Percentiles rank a stretch among this genome's conserved stretches.
These are phyloP conservation scores for Drosophila limbata DNA, from an alignment of 2,888 invertebrate species.

Conservation along the genomic window DNA sequence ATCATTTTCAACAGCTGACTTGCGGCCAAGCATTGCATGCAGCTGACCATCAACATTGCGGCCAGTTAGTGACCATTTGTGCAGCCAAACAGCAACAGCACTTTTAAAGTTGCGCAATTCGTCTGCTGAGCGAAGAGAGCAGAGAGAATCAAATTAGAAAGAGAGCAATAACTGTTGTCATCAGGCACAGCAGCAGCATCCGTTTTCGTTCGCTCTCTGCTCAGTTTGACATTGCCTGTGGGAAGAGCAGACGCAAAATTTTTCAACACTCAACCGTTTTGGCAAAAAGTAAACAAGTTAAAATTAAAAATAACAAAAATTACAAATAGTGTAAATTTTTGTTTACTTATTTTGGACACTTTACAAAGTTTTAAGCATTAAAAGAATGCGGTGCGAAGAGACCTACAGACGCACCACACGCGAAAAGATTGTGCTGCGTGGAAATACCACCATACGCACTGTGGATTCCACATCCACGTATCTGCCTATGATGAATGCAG, in stretches of 20 bases:
- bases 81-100: conserved; percentile 56
- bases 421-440: conserved; percentile 85
- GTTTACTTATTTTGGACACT: conserved; percentile 20
- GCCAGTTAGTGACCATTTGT: conserved; percentile 67
- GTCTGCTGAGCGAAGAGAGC: conserved; percentile 39
- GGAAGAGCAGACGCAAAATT: conserved; percentile 53
- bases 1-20: conserved; percentile 43
- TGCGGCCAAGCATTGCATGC: conserved; percentile 26
- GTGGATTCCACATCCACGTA: conserved; percentile 85
- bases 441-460: conserved; percentile 85
- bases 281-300: conserved; percentile 61
- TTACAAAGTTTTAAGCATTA: conserved; percentile 20
- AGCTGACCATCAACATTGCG: conserved; percentile 47
- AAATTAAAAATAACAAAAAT: conserved; percentile 36
- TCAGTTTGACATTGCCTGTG: conserved; percentile 57
- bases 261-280: conserved; percentile 36
- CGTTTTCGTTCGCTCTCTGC: conserved; percentile 42
- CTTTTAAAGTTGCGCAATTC: conserved; percentile 65
- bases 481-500: conserved; percentile 80
- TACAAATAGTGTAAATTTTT: conserved; percentile 15
- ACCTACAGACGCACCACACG: conserved; percentile 85
- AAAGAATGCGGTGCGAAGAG: conserved; percentile 84
- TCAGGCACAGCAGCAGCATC: conserved; percentile 43
- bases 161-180: conserved; percentile 17
- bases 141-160: conserved; percentile 6